Conservation (phyloP, 2,888 invertebrate species). For the Oithona nana region DNA sequence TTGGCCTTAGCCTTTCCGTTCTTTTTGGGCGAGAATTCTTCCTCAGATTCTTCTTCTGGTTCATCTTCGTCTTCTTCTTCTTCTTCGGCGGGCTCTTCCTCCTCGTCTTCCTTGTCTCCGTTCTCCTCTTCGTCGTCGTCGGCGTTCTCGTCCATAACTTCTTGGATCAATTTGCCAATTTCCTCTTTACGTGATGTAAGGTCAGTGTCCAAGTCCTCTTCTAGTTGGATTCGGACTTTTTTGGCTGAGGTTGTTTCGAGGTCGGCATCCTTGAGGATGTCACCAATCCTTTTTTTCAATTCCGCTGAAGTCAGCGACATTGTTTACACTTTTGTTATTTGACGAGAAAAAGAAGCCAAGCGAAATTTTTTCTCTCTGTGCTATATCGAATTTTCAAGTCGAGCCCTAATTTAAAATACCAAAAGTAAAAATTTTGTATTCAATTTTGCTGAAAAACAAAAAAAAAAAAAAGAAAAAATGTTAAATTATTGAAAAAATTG, state of each 20-base stretch:
- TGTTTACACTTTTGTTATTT: not conserved
- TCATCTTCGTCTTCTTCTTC: slow-evolving; percentile 25
- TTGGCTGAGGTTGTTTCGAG: slow-evolving; percentile 65
- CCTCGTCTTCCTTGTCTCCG: slow-evolving; percentile 22
- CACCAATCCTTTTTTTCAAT: slow-evolving; percentile 32
- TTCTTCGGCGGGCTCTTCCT: slow-evolving; percentile 27
- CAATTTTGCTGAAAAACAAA: too few relatives aligned
- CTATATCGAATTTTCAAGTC: too few relatives aligned
- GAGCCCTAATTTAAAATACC: too few relatives aligned
- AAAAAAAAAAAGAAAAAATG: too few relatives aligned
- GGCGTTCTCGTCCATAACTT: slow-evolving; percentile 37
- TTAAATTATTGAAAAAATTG: too few relatives aligned
- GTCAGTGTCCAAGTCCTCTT: slow-evolving; percentile 55
- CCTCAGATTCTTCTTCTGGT: slow-evolving; percentile 24
- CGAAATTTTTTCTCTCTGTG: not conserved
- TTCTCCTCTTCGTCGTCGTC: slow-evolving; percentile 25
- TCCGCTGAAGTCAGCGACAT: not conserved
- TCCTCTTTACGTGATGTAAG: slow-evolving; percentile 56
- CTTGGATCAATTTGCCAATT: slow-evolving; percentile 72
- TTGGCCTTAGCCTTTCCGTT: slow-evolving; percentile 13
- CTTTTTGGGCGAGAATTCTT: slow-evolving; percentile 9
- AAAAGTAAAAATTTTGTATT: too few relatives aligned
- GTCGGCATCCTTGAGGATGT: slow-evolving; percentile 68
- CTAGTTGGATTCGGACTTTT: slow-evolving; percentile 60
- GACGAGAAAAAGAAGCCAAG: not conserved